Evolutionary conservation across 2,888 invertebrate genomes (phyloP), one percentile per base, ranked within the genome.

Genomic region (Dorcus parallelipipedus): DNA sequence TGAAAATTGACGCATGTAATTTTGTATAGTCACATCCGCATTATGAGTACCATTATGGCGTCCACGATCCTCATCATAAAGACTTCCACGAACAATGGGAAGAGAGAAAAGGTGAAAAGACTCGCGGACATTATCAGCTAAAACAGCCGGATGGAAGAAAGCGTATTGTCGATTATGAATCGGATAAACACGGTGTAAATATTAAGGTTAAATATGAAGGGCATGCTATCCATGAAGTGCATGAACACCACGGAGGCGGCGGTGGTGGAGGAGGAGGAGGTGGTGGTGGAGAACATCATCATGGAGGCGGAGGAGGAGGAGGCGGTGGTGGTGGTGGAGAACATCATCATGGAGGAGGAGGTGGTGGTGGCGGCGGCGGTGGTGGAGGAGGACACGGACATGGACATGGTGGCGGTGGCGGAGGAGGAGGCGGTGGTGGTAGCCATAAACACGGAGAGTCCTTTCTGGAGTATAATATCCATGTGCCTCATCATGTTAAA

Each of bases 31-130:
- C 75, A 9, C 73, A 69, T 51, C 76, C 76, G 5, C 72, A 72
- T 49, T 76, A 76, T 66, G 70, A 73, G 54, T 76, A 66, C 63
- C 71, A 75, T 62, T 76, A 76, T 63, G 72, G 70, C n/a, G 76
- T 76, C 20, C 75, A 75, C 58, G 75, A 76, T 52, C 63, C 65
- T 17, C 70, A 76, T 56, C 72, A 73, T 59, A 75, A 76, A 61
- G 76, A 76, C 63, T 67, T 75, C 65, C 71, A 76, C 55, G 70
- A 69, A 60, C 76, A 76, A 61, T 69, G 71, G 69, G 76, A 76
- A 64, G 63, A 67, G 49, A 69, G 76, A 51, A 71, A 75, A 49
- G 72, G 72, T 41, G 69, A 76, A 52, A 70, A 71, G 42, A 69
- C 69, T 52, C 74, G 73, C 56, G 76, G 76, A 47, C 63, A 65